Base-by-base conservation (phyloP, 1,140 invertebrate genomes). In the Colletes gigas region DNA sequence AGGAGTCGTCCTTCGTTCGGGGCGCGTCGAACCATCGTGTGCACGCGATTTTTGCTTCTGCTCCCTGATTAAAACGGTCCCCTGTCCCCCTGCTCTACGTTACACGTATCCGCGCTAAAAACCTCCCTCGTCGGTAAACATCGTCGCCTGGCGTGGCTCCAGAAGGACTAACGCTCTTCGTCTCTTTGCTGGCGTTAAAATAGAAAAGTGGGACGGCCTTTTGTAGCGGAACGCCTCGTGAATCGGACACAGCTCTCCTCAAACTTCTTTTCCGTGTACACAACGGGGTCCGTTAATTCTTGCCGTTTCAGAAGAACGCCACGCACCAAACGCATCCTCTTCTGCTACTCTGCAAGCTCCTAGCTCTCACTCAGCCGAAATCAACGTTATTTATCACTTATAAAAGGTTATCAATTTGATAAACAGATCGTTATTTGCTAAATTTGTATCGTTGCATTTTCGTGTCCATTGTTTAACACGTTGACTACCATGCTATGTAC, bases 191-290 rank as follows among this genome's bases (percentile, higher is more conserved):
- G 75, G 69, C 71, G 73, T 89, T 89, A 89, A 91, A 90, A 91
- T 90, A 90, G 90, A 90, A 90, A 90, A 88, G 70, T 90, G 77
- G 88, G 83, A 85, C 86, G 86, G 77, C 82, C 84, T 86, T 87
- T 90, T 83, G 76, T 30, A 79, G 70, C 63, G 55, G 57, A 80
- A 75, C 65, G 41, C 41, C 21, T 59, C 59, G 66, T 60, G 54
- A 75, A 69, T 68, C 57, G 63, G 19, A 30, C 19, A 44, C 7
- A 21, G 74, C 55, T 41, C 70, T 71, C 74, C 54, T 12, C 21
- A 57, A 74, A 41, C 5, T 82, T 71, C n/a, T 71, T 71, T 19
- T 7, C 9, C 17, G 15, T 47, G 10, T 44, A n/a, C 14, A 7
- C 41, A 12, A 19, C 7, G 57, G 57, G 4, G 10, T 50, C 9